phyloP scores from a whole-genome alignment of 2,113 vertebrate genomes.

The Buteo buteo region DNA sequence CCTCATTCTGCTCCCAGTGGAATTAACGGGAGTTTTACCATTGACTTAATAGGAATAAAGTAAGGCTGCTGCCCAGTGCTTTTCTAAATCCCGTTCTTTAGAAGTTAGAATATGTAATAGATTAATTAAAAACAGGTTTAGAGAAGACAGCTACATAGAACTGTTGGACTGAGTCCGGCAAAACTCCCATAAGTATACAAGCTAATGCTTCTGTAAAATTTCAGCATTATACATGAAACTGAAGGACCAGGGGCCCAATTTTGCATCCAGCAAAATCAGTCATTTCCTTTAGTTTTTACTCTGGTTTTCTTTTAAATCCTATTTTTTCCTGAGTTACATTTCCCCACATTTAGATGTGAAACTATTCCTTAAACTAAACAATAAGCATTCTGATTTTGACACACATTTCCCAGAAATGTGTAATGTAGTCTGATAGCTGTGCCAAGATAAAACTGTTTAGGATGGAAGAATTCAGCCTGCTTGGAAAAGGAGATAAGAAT shows the following conservation, averaged over 20 bases:
- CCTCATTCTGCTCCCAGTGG: constrained; percentile 6
- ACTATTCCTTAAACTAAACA: background rate
- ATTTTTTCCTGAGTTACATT: background rate
- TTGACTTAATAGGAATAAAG: constrained; percentile 45
- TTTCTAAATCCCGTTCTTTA: constrained; percentile 28
- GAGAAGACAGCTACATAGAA: background rate
- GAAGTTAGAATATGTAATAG: constrained; percentile 1
- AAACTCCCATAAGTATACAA: background rate
- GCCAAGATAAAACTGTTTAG: constrained; percentile 30
- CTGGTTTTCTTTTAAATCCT: background rate
- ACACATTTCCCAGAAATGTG: constrained; percentile 34
- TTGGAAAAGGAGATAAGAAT: constrained; percentile 17
- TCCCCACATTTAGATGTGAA: background rate
- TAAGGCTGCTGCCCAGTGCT: background rate
- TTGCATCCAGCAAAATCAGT: background rate
- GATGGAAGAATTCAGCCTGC: background rate
- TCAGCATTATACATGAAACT: background rate
- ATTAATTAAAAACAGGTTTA: constrained; percentile 50
- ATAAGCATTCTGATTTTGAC: background rate
- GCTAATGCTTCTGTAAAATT: background rate
- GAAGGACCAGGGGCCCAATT: background rate
- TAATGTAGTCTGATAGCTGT: background rate
- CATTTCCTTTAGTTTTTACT: background rate
- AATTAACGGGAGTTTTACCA: constrained; percentile 1
- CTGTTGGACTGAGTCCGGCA: background rate